Percentiles rank a stretch among this genome's conserved stretches.
Evolutionary conservation across 2,888 invertebrate species (phyloP).

Genomic region (Lithosia quadra): DNA sequence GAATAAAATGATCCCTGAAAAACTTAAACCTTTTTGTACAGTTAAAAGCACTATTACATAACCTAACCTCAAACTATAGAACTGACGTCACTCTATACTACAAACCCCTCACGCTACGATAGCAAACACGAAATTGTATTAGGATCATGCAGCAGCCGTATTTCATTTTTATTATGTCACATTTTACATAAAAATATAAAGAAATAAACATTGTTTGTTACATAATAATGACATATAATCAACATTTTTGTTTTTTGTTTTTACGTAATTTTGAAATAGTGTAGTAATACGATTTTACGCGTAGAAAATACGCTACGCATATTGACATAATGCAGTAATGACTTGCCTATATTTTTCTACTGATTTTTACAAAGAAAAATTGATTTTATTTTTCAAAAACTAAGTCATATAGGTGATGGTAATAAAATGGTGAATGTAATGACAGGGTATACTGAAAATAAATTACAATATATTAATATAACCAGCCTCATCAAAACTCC

Average conservation of each 20-base stretch:
- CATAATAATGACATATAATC: slow-evolving; percentile 25
- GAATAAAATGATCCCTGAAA: slow-evolving; percentile 37
- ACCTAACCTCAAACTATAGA: slow-evolving; percentile 73
- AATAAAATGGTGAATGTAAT: slow-evolving; percentile 40
- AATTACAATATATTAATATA: slow-evolving; percentile 57
- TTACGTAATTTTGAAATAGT: slow-evolving; percentile 22
- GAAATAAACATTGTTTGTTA: slow-evolving; percentile 28
- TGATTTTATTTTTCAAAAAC: slow-evolving; percentile 15
- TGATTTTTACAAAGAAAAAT: slow-evolving; percentile 17
- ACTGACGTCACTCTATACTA: slow-evolving; percentile 62
- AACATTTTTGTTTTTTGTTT: slow-evolving; percentile 15
- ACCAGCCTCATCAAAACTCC: slow-evolving; percentile 67
- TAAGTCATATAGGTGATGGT: slow-evolving; percentile 38
- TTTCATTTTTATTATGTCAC: slow-evolving; percentile 27
- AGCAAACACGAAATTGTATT: slow-evolving; percentile 45
- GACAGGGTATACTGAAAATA: slow-evolving; percentile 69
- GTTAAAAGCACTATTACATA: slow-evolving; percentile 75
- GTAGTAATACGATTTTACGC: slow-evolving; percentile 28
- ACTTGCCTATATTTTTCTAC: slow-evolving; percentile 47
- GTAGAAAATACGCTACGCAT: slow-evolving; percentile 48
- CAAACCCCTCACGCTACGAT: slow-evolving; percentile 35
- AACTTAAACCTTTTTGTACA: slow-evolving; percentile 48
- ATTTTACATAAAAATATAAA: slow-evolving; percentile 23
- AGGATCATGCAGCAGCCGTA: slow-evolving; percentile 42
- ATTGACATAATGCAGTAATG: slow-evolving; percentile 79